Percentiles rank a stretch among this genome's conserved stretches.
phyloP scores from a whole-genome alignment of 1,140 invertebrate genomes.

The Drosophila takahashii region DNA sequence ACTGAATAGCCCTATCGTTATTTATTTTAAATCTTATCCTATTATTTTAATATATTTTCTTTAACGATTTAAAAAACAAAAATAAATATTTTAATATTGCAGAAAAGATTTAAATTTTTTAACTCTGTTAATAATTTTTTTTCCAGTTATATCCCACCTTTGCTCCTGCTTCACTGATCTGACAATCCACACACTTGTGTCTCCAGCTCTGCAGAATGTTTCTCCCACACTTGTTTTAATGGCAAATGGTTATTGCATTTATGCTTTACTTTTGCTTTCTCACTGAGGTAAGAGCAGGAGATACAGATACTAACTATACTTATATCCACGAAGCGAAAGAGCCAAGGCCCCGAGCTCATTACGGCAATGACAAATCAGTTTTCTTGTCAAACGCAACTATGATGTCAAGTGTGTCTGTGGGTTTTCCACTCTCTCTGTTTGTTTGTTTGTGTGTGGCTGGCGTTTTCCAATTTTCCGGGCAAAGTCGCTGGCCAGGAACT shows the following conservation, averaged over 20 bases:
- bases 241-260: slow-evolving; percentile 71
- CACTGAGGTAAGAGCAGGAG: slow-evolving; percentile 26
- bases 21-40: too few relatives aligned
- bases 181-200: background rate
- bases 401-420: slow-evolving; percentile 65
- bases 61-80: too few relatives aligned
- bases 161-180: background rate
- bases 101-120: too few relatives aligned
- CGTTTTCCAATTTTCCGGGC: slow-evolving; percentile 74
- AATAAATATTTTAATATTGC: too few relatives aligned
- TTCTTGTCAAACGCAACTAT: slow-evolving; percentile 74
- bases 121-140: too few relatives aligned
- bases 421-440: background rate
- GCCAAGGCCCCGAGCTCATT: slow-evolving; percentile 70
- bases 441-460: slow-evolving; percentile 36
- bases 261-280: slow-evolving; percentile 72
- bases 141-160: background rate
- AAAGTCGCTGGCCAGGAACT: slow-evolving; percentile 29
- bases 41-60: too few relatives aligned
- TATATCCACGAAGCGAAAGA: slow-evolving; percentile 7
- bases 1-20: too few relatives aligned
- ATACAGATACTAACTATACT: background rate
- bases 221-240: slow-evolving; percentile 67
- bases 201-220: slow-evolving; percentile 12
- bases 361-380: slow-evolving; percentile 79